Conservation (phyloP, 2,113 vertebrate species). For the Stercorarius parasiticus region DNA sequence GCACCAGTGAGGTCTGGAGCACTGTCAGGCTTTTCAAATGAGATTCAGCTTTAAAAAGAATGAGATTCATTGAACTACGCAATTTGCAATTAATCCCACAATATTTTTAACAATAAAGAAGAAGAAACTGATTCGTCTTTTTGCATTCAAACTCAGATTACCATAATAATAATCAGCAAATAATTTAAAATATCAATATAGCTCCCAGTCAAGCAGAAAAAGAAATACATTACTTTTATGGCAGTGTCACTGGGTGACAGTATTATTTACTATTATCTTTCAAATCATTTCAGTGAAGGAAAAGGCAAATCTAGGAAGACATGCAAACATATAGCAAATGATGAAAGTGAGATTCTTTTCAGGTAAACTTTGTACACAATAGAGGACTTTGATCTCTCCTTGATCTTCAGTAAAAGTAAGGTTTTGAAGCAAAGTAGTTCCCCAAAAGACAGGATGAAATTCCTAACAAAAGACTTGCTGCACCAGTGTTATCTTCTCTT, state of each 20-base stretch:
- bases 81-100: background rate
- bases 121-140: background rate
- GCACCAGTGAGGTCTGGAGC: background rate
- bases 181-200: background rate
- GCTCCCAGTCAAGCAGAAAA: background rate
- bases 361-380: background rate
- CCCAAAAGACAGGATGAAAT: background rate
- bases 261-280: background rate
- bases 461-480: background rate
- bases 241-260: background rate
- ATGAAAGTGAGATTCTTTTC: background rate
- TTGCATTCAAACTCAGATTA: background rate
- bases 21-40: background rate
- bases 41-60: background rate
- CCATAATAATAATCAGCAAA: background rate
- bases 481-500: background rate
- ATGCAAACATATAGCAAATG: background rate
- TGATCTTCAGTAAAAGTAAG: background rate
- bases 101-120: background rate
- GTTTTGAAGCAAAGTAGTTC: background rate
- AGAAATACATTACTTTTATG: background rate
- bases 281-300: background rate
- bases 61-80: background rate
- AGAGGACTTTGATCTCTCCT: background rate
- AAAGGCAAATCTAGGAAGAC: background rate